Conservation (phyloP, 2,113 vertebrate species). For the Rhodinocichla rosea region DNA sequence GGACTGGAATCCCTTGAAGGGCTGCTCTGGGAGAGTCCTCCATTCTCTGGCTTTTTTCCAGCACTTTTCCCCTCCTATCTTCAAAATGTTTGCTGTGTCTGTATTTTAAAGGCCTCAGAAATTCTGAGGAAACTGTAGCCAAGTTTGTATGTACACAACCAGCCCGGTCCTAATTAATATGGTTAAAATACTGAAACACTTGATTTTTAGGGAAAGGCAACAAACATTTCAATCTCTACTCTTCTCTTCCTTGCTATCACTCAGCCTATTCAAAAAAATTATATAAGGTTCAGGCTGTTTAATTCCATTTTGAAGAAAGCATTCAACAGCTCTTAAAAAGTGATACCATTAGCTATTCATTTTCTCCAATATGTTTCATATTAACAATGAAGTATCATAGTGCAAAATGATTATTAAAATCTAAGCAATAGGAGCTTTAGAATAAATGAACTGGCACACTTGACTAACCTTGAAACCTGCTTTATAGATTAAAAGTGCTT, state of each 20-base stretch:
- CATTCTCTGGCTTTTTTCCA: background rate
- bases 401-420: constrained; percentile 45
- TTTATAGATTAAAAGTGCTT: constrained; percentile 42
- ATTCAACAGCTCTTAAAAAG: constrained; percentile 29
- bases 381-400: constrained; percentile 47
- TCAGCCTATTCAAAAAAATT: background rate
- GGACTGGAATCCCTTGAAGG: background rate
- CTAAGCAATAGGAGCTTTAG: constrained; percentile 22
- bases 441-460: constrained; percentile 48
- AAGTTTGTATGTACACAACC: background rate
- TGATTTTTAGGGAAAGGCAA: background rate
- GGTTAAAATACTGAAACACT: background rate
- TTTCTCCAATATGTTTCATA: constrained; percentile 19
- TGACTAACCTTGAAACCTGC: constrained; percentile 56
- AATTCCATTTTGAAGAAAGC: constrained; percentile 21
- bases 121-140: background rate
- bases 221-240: background rate
- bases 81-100: background rate
- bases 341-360: constrained; percentile 43
- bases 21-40: background rate
- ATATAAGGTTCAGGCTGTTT: background rate
- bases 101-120: too few relatives aligned
- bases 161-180: background rate
- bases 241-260: background rate
- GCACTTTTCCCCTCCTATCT: background rate